Percentiles rank a stretch among this genome's conserved stretches.
Conservation (phyloP, 1,140 invertebrate species). For the Hypothenemus hampei region DNA sequence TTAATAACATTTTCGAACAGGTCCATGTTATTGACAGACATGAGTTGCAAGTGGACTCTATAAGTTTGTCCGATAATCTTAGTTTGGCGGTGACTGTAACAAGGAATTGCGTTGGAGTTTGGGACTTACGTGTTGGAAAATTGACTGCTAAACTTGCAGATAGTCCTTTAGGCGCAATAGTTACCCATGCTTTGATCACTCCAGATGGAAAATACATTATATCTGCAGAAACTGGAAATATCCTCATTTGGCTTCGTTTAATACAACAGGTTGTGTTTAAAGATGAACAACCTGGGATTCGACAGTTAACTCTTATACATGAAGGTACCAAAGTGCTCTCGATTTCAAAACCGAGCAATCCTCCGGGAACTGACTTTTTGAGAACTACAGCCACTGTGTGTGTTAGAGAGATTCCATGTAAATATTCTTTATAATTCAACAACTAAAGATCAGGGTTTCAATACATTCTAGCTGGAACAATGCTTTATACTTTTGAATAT, state of each 20-base stretch:
- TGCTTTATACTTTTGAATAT: constrained; percentile 76
- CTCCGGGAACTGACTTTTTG: constrained; percentile 53
- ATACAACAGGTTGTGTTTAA: constrained; percentile 79
- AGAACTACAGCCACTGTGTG: constrained; percentile 61
- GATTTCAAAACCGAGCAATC: constrained; percentile 65
- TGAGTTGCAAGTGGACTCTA: constrained; percentile 90
- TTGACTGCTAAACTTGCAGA: constrained; percentile 83
- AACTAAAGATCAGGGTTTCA: too few relatives aligned
- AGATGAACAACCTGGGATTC: constrained; percentile 78
- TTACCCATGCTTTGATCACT: constrained; percentile 87
- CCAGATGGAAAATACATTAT: constrained; percentile 77
- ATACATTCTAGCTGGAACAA: constrained; percentile 59
- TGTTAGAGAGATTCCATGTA: constrained; percentile 67
- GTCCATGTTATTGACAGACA: constrained; percentile 94
- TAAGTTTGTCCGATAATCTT: constrained; percentile 72
- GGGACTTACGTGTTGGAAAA: constrained; percentile 85
- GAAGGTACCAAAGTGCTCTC: constrained; percentile 79
- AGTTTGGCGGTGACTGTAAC: constrained; percentile 82
- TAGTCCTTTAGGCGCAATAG: constrained; percentile 88
- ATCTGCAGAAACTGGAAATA: constrained; percentile 87
- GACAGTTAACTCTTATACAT: constrained; percentile 80
- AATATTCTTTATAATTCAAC: constrained; percentile 8
- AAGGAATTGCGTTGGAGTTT: constrained; percentile 89
- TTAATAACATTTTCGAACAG: constrained; percentile 97
- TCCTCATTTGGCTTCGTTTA: constrained; percentile 87